These are phyloP conservation scores for Enteromius treurensis DNA, from an alignment of 2,797 vertebrate species.

Conservation along the genomic window DNA sequence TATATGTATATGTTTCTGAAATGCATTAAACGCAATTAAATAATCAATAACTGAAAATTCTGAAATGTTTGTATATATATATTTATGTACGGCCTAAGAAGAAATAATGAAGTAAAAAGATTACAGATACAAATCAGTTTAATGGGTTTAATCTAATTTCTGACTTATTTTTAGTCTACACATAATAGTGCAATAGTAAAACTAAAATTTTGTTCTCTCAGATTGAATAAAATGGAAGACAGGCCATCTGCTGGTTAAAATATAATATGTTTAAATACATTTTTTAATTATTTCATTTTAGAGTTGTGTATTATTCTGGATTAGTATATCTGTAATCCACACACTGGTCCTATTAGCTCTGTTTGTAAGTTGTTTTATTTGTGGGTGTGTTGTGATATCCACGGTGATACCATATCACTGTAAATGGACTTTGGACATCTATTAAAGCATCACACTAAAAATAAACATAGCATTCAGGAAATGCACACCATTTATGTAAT, in stretches of 20 bases:
- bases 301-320: neutral
- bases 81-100: neutral
- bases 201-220: neutral
- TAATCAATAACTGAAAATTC: neutral
- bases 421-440: conserved; percentile 26
- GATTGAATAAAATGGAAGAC: neutral
- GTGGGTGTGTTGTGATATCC: conserved; percentile 19
- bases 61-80: no score
- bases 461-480: conserved; percentile 18
- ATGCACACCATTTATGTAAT: neutral
- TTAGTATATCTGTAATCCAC: neutral
- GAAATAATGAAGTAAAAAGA: neutral
- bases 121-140: neutral
- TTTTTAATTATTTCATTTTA: neutral
- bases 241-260: neutral
- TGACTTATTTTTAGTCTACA: neutral
- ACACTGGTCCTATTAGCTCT: neutral
- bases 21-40: neutral
- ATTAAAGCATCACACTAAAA: neutral
- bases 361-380: neutral
- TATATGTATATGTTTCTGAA: neutral
- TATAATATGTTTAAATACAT: neutral
- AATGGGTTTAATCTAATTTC: neutral
- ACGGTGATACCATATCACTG: neutral
- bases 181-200: neutral